Percentiles rank a stretch among this genome's conserved stretches.
Conservation (phyloP, 2,888 invertebrate genomes). For the Drosophila falleni region DNA sequence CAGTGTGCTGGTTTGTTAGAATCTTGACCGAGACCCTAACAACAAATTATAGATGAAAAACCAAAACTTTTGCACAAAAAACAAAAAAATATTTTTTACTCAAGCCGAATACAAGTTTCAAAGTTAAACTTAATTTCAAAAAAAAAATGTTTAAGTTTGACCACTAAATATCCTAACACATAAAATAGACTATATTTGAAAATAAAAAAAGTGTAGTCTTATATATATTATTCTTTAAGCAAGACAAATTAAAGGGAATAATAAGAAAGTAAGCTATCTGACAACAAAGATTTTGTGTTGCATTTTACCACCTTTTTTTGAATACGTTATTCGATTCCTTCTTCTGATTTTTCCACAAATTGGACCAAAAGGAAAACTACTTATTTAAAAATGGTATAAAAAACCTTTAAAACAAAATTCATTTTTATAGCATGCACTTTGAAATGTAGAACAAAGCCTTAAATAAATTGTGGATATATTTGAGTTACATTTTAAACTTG, state of each 20-base stretch:
- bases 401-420: neutral
- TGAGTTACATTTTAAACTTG: constrained; percentile 15
- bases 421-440: neutral
- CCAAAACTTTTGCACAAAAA: neutral
- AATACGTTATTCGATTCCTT: too few species aligned
- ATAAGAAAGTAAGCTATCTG: too few species aligned
- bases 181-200: too few species aligned
- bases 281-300: too few species aligned
- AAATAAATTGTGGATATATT: constrained; percentile 19
- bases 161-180: neutral
- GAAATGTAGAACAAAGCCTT: constrained; percentile 13
- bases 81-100: neutral
- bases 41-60: constrained; percentile 6
- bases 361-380: too few species aligned
- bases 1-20: constrained; percentile 18
- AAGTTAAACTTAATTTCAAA: neutral
- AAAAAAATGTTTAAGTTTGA: too few species aligned
- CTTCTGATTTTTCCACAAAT: too few species aligned
- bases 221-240: too few species aligned
- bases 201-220: too few species aligned
- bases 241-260: too few species aligned
- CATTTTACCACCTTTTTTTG: too few species aligned
- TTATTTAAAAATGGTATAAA: too few species aligned
- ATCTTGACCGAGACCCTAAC: neutral
- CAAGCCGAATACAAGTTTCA: neutral